Evolutionary conservation across 2,113 vertebrate genomes (phyloP).

Genomic region (Prunella fulvescens): DNA sequence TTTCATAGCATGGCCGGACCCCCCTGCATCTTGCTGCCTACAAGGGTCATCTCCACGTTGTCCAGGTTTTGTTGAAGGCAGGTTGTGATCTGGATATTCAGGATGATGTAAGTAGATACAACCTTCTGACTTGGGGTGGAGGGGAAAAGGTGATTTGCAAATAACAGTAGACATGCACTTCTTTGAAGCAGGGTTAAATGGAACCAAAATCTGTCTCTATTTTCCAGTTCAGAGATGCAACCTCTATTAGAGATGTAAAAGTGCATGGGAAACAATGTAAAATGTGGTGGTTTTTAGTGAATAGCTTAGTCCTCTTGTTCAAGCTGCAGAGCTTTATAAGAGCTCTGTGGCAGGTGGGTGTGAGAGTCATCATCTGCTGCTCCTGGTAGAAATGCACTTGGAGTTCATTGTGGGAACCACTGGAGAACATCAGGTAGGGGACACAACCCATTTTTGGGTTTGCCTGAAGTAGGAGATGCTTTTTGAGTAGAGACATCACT

Average conservation of each 20-base stretch:
- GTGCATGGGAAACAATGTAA: background rate
- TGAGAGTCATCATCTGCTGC: fast-evolving
- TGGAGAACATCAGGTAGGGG: background rate
- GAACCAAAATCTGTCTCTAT: background rate
- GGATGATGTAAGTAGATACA: constrained; percentile 88
- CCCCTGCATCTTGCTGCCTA: constrained; percentile 92
- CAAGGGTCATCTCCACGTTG: constrained; percentile 90
- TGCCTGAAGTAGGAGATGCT: background rate
- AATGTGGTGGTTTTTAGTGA: background rate
- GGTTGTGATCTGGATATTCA: constrained; percentile 94
- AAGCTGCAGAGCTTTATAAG: background rate
- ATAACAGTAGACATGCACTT: background rate
- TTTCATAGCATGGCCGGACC: constrained; percentile 88
- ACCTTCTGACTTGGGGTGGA: background rate
- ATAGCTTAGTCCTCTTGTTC: background rate
- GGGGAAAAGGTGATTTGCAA: background rate
- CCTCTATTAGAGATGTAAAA: background rate
- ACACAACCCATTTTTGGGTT: background rate
- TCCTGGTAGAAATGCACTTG: background rate
- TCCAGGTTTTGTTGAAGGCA: constrained; percentile 91
- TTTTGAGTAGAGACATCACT: background rate
- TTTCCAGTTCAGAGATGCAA: background rate
- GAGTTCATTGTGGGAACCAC: background rate
- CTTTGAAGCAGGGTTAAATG: background rate
- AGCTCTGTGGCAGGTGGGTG: background rate